Base-by-base conservation (phyloP, 23 tunicate genomes). In the Styela clava region DNA sequence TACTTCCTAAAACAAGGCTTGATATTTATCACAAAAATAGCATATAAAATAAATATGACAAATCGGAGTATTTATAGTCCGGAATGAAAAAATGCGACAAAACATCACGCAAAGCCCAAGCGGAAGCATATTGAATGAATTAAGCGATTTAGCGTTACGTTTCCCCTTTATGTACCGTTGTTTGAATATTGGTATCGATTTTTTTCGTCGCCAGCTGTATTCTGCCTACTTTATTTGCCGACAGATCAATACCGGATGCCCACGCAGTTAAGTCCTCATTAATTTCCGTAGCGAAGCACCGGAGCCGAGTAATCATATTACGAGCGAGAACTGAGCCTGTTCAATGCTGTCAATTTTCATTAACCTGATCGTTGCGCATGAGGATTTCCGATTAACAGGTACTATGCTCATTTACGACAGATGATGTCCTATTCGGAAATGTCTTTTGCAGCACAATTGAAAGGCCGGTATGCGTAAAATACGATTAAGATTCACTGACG, bases 231-330 rank as follows among this genome's bases (percentile, higher is more conserved):
- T 25, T 67, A 67, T 67, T 67, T 67, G 31, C 71, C 30, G 71
- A 67, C 1, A 24, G 31, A 67, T 67, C 71, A 1, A 67, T 67
- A 67, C 71, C 71, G 71, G 71, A 67, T 67, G 71, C 71, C 31
- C 1, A 67, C 30, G 31, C 31, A 22, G 30, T 22, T 67, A 18
- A 67, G 30, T 67, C 71, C 71, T 67, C 22, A 25, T 1, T 44
- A 44, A 44, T 44, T 44, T 44, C 71, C 71, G 71, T 25, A 16
- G 71, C 30, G 56, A 44, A 12, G 56, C 56, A 44, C 7, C 12
- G 56, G 31, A 67, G 31, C 31, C 24, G 22, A 25, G 71, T 67
- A 25, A 67, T 67, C 71, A 67, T 22, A 67, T 67, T 67, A 67
- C 1, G 71, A 24, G 71, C 30, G 30, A 27, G 71, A 67, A 67